Base-by-base conservation (phyloP, 2,113 vertebrate genomes). In the Tachysurus fulvidraco region DNA sequence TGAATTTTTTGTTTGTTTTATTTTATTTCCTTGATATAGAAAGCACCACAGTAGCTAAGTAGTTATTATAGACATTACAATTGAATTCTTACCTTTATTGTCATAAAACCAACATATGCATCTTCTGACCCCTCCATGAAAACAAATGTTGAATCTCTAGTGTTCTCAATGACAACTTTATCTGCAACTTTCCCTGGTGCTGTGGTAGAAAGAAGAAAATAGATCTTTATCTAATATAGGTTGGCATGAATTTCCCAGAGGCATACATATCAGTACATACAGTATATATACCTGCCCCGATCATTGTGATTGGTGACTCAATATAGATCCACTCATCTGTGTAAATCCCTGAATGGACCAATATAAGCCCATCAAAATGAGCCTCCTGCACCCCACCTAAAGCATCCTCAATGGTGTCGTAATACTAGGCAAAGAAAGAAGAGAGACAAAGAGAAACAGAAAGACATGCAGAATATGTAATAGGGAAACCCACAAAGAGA, bases 301-400 rank as follows among this genome's bases (percentile, higher is more conserved):
- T 99, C 98, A 99, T 99, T 87, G 98, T 99, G 91, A 99, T 99
- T 54, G 98, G 98, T 54, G 98, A 99, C 94, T 99, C 98, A 82
- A 99, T 99, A 94, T 99, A 99, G 94, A 99, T 99, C 98, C 98
- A 99, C 92, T 99, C 98, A 90, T 99, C 98, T 81, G 98, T 98
- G 94, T 99, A 99, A 93, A 99, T 98, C 86, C 98, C 97, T 93
- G 98, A 98, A 93, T 99, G 98, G 92, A 99, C 98, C 94, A 99
- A 99, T 94, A 99, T 99, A 92, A 99, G 97, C 92, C 98, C 98
- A 88, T 99, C 98, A 94, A 99, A 99, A 94, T 99, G 98, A 93
- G 97, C 98, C 93, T 99, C 98, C 88, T 99, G 98, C 86, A 99
- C 98, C 3, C 98, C 98, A 91, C 98, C 98, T 36, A 99, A 95